Evolutionary conservation across 1,140 invertebrate genomes (phyloP), one percentile per base, ranked within the genome.

Genomic region (Microplitis demolitor): DNA sequence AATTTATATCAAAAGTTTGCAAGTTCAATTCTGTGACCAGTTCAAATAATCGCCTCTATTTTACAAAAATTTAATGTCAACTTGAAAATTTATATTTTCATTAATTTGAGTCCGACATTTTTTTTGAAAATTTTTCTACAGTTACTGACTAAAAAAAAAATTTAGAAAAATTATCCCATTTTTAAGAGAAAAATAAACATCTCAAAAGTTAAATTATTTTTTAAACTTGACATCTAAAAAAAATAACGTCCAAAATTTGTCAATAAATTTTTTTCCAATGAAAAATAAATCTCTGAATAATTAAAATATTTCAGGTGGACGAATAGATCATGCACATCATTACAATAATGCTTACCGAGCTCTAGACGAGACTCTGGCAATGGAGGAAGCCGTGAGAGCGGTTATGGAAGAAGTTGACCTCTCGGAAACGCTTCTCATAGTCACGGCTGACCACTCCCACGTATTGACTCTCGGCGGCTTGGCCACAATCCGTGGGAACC

Each of bases 291-390:
- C 1, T 37, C 3, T 58, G 3, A 35, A n/a, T 67, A 51, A 13
- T 33, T 31, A 75, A 74, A 56, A 24, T 13, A 53, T 80, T 87
- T 35, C 77, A 94, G 93, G 94, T 72, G 94, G 93, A 3, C 89
- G 92, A 78, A 96, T 96, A 71, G 94, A 96, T 79, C 93, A 94
- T 80, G 94, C 93, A 3, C 95, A 96, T 84, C 95, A 96, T 77
- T 91, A 91, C 76, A 94, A 93, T 77, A 93, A 92, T 77, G 93
- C 93, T 1, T 91, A 90, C 63, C 88, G 93, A 72, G 93, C 94
- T 0, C 82, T 96, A 4, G 93, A 94, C 78, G 94, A 96, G 82
- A 94, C 94, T 0, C 88, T 92, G 2, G 92, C 93, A 53, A 87
- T 96, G 66, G 92, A 94, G 62, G 90, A 91, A 51, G 93, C 94